Evolutionary conservation across 2,113 vertebrate species (phyloP).

Genomic region (Nothocercus nigrocapillus): DNA sequence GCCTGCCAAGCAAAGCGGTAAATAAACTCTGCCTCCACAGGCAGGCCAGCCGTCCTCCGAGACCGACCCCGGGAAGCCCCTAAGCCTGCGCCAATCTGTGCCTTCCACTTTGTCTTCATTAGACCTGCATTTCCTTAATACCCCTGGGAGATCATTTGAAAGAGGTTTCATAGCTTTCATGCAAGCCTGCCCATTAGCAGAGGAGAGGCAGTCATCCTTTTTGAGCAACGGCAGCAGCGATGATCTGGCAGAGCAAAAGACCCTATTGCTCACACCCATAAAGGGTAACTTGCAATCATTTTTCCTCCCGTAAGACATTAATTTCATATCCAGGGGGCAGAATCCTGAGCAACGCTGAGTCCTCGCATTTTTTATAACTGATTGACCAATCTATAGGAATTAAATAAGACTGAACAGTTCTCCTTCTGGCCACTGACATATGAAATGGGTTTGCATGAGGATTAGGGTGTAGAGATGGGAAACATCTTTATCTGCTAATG

Average conservation of each 20-base stretch:
- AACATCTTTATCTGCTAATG: conserved; percentile 61
- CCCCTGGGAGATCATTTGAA: not conserved
- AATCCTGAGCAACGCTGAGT: not conserved
- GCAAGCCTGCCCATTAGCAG: not conserved
- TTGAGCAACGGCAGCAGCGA: not conserved
- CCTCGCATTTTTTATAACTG: not conserved
- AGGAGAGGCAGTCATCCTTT: not conserved
- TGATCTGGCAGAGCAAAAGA: not conserved
- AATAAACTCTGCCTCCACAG: not conserved
- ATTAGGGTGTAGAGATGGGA: conserved; percentile 49
- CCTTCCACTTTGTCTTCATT: rapidly evolving
- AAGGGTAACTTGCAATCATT: not conserved
- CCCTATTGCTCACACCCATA: not conserved
- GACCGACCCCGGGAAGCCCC: not conserved
- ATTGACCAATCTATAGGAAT: not conserved
- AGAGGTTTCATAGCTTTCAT: not conserved
- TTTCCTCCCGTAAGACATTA: not conserved
- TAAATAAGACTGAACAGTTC: conserved; percentile 12
- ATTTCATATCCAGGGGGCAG: not conserved
- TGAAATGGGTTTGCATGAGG: conserved; percentile 16
- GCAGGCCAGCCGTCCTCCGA: not conserved
- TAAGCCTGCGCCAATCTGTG: not conserved
- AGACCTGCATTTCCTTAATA: not conserved
- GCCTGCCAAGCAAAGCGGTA: not conserved
- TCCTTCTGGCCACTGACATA: conserved; percentile 10